These are phyloP conservation scores for Premnoplex brunnescens DNA, from an alignment of 2,797 vertebrate species.

Conservation along the genomic window DNA sequence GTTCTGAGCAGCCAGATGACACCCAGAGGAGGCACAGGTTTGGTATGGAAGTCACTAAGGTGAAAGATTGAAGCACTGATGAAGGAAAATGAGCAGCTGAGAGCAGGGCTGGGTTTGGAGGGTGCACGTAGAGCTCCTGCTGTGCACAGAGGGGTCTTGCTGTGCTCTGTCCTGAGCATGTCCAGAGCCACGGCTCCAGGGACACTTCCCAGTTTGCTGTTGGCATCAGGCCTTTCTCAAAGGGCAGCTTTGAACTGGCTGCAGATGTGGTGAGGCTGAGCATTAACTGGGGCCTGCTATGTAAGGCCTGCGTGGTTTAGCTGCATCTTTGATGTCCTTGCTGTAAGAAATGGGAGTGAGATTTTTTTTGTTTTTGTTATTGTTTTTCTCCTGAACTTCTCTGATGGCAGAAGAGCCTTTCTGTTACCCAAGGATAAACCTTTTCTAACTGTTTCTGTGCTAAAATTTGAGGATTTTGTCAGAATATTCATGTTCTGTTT, in stretches of 20 bases:
- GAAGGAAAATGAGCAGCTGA: background rate
- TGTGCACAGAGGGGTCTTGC: background rate
- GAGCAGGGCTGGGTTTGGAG: background rate
- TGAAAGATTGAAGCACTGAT: background rate
- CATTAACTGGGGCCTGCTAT: background rate
- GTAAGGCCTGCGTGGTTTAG: background rate
- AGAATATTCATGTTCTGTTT: slow-evolving; percentile 6
- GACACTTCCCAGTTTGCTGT: background rate
- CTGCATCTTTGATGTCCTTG: background rate
- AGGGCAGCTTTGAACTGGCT: background rate
- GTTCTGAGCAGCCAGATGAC: rapidly evolving
- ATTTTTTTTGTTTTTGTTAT: background rate
- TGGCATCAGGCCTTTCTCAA: background rate
- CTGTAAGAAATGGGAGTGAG: background rate
- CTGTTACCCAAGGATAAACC: background rate
- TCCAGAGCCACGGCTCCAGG: background rate
- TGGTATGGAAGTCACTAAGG: background rate
- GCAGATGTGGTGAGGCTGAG: background rate
- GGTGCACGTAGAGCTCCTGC: background rate
- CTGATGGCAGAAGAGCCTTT: background rate
- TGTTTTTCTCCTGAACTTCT: background rate
- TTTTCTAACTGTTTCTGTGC: background rate
- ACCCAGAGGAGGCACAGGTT: background rate
- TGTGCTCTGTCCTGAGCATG: background rate
- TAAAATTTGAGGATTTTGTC: slow-evolving; percentile 5